Base-by-base conservation (phyloP, 1,140 invertebrate species). In the Oncopeltus fasciatus region DNA sequence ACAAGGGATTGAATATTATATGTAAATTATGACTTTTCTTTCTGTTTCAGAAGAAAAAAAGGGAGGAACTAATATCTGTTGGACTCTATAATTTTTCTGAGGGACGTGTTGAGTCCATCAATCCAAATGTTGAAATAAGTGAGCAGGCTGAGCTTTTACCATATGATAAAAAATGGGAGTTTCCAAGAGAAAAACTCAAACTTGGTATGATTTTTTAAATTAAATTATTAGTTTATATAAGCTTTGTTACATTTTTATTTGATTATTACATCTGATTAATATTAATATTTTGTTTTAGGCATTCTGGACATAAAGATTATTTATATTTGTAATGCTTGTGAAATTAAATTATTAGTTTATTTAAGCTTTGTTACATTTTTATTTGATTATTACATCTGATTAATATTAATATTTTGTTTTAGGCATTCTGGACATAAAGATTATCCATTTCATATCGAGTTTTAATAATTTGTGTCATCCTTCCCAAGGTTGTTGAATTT, bases 111-210 rank as follows among this genome's bases (percentile, higher is more conserved):
- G 86, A 85, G 57, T 86, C 84, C 49, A 78, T 95, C 9, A 95
- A 95, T 77, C 90, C 90, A 0, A 88, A 93, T 11, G 72, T 95
- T 18, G 86, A 87, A 0, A 77, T 96, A 0, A 87, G 90, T 57
- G 91, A 95, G 70, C 93, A 97, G 77, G 92, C 90, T 0, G 89
- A 92, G 65, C 75, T 92, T 20, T 74, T 97, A 46, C 92, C 93
- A 0, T 97, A 96, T 65, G 33, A 47, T 29, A 83, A 84, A 62
- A 84, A 84, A 68, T 96, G 86, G 79, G 92, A 96, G 74, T 93
- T 95, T 73, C 89, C 91, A 0, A 75, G 84, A 18, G 87, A 92
- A 57, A 84, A 84, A 73, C 75, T 96, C 1, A 84, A 85, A 71
- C 76, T 95, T 70, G 92, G 92, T 86, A 77, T 74, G 68, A 69